A percentile compares a stretch with the other conserved stretches of the same genome.
These are phyloP conservation scores for Amiota minor DNA, from an alignment of 2,888 invertebrate species.

Conservation along the genomic window DNA sequence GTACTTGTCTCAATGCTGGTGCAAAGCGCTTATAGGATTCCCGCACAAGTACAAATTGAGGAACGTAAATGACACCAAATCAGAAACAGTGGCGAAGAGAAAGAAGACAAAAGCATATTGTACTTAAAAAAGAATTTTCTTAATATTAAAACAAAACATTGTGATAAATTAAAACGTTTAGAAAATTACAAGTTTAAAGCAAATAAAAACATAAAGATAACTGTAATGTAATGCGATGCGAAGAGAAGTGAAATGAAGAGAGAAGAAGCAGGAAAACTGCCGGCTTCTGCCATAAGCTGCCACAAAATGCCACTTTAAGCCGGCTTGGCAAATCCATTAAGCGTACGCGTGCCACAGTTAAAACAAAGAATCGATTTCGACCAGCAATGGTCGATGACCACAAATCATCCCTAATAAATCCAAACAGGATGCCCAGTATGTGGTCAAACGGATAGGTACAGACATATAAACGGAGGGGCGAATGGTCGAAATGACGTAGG, in stretches of 20 bases:
- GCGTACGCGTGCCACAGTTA: conserved; percentile 16
- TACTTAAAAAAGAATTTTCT: conserved; percentile 8
- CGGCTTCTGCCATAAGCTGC: not conserved
- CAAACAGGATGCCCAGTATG: conserved; percentile 3
- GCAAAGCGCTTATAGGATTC: conserved; percentile 68
- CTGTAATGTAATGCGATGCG: not conserved
- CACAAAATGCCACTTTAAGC: conserved; percentile 3
- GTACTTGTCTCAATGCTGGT: conserved; percentile 68
- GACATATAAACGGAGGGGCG: not conserved
- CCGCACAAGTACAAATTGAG: conserved; percentile 57
- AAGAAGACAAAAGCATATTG: conserved; percentile 32
- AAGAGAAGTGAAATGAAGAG: too few species aligned
- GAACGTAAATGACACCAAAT: conserved; percentile 38
- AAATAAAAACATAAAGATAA: conserved; percentile 42
- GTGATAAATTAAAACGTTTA: conserved; percentile 53
- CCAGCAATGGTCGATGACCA: conserved; percentile 21
- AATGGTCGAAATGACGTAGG: not conserved
- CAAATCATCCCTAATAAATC: conserved; percentile 35
- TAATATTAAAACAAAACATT: conserved; percentile 41
- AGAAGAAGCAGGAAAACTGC: not conserved
- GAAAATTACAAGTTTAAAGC: not conserved
- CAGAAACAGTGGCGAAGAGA: not conserved
- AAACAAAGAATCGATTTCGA: conserved; percentile 7
- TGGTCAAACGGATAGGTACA: not conserved
- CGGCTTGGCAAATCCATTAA: not conserved